A percentile compares a stretch with the other conserved stretches of the same genome.
Evolutionary conservation across 2,888 invertebrate species (phyloP).

Genomic region (Chelonus formosanus): DNA sequence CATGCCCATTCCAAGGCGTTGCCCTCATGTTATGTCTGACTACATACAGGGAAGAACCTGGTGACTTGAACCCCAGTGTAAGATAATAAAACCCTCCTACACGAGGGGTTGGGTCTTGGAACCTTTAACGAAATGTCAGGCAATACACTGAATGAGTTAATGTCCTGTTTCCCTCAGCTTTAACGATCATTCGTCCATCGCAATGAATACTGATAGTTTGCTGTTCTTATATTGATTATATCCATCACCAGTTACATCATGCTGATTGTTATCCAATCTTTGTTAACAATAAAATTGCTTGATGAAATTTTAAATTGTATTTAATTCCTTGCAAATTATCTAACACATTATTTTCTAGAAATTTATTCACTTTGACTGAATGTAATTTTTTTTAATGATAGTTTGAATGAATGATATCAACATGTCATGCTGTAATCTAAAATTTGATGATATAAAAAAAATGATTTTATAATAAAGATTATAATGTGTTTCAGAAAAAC

Average conservation of each 20-base stretch:
- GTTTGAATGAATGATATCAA: too few species aligned
- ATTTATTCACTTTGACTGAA: too few species aligned
- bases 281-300: too few species aligned
- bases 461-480: too few species aligned
- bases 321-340: too few species aligned
- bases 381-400: too few species aligned
- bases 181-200: constrained; percentile 25
- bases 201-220: constrained; percentile 27
- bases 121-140: constrained; percentile 60
- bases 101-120: constrained; percentile 27
- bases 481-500: too few species aligned
- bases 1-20: constrained; percentile 36
- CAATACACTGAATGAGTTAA: constrained; percentile 51
- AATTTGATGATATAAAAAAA: too few species aligned
- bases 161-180: constrained; percentile 25
- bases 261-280: too few species aligned
- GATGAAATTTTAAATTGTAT: too few species aligned
- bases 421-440: too few species aligned
- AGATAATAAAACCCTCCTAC: constrained; percentile 29
- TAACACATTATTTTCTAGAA: too few species aligned
- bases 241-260: constrained; percentile 14
- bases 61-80: constrained; percentile 32
- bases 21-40: constrained; percentile 23
- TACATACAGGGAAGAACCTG: constrained; percentile 13
- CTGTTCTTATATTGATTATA: constrained; percentile 17